Conservation (phyloP, 1,140 invertebrate genomes). For the Cydia splendana region DNA sequence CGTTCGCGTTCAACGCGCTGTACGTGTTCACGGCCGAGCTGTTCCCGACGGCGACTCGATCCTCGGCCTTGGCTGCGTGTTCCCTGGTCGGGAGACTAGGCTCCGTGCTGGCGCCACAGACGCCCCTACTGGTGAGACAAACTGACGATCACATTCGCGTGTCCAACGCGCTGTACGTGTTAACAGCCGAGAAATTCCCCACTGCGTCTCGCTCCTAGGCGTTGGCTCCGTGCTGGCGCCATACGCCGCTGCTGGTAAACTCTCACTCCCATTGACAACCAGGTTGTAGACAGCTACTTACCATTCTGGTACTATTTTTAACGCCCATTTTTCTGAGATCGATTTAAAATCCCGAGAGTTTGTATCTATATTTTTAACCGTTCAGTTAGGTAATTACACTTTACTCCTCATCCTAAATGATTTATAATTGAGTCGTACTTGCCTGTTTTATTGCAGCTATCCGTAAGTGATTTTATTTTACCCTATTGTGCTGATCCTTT, state of each 20-base stretch:
- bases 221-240: slow-evolving; percentile 80
- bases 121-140: slow-evolving; percentile 83
- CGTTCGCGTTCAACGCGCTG: slow-evolving; percentile 84
- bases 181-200: slow-evolving; percentile 87
- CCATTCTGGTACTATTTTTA: too few relatives aligned
- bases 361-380: too few relatives aligned
- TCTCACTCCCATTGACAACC: neutral
- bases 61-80: slow-evolving; percentile 84
- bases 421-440: too few relatives aligned
- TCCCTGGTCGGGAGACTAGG: slow-evolving; percentile 87
- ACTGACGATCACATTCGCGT: slow-evolving; percentile 86
- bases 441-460: neutral
- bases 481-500: neutral
- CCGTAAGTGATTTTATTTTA: neutral
- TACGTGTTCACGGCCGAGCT: slow-evolving; percentile 88
- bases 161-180: slow-evolving; percentile 83
- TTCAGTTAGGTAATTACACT: too few relatives aligned
- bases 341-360: too few relatives aligned
- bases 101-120: slow-evolving; percentile 87
- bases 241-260: slow-evolving; percentile 81
- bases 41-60: slow-evolving; percentile 85
- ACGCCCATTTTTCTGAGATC: too few relatives aligned
- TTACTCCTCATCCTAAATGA: too few relatives aligned
- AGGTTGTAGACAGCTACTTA: too few relatives aligned
- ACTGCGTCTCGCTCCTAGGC: slow-evolving; percentile 83